These are phyloP conservation scores for Hephaestus fuliginosus DNA, from an alignment of 2,797 vertebrate genomes.

Conservation along the genomic window DNA sequence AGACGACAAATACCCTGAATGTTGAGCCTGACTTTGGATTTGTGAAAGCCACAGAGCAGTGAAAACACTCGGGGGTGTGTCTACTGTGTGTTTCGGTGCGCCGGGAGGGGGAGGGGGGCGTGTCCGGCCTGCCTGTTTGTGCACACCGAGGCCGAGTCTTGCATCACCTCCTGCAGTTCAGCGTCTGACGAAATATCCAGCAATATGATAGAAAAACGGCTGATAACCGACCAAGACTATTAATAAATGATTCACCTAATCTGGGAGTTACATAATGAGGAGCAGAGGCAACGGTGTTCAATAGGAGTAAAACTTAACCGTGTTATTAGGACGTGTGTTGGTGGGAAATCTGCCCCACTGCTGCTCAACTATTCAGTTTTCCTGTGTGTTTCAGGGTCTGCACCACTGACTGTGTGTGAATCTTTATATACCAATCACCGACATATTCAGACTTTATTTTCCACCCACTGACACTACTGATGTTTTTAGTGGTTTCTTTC, in stretches of 20 bases:
- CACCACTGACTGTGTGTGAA: background rate
- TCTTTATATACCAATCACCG: too few relatives aligned
- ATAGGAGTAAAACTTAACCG: too few relatives aligned
- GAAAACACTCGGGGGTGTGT: conserved; percentile 18
- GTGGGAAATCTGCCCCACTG: background rate
- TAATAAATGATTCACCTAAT: background rate
- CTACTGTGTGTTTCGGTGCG: conserved; percentile 41
- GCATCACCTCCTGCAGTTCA: conserved; percentile 73
- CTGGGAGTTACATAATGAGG: background rate
- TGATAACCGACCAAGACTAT: background rate
- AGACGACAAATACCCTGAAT: background rate
- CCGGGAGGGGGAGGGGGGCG: conserved; percentile 77
- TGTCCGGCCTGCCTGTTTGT: conserved; percentile 65
- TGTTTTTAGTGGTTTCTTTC: too few relatives aligned
- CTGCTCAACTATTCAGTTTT: too few relatives aligned
- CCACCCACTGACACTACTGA: too few relatives aligned
- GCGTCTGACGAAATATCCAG: conserved; percentile 78
- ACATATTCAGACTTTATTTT: too few relatives aligned
- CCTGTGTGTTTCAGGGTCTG: too few relatives aligned
- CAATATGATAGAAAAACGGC: conserved; percentile 26
- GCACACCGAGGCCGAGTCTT: conserved; percentile 68
- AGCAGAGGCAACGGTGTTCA: background rate
- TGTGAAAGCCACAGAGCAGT: background rate
- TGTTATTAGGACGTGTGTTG: background rate
- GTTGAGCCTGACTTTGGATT: background rate